These are phyloP conservation scores for Hymenochirus boettgeri DNA, from an alignment of 2,113 vertebrate species.

Conservation along the genomic window DNA sequence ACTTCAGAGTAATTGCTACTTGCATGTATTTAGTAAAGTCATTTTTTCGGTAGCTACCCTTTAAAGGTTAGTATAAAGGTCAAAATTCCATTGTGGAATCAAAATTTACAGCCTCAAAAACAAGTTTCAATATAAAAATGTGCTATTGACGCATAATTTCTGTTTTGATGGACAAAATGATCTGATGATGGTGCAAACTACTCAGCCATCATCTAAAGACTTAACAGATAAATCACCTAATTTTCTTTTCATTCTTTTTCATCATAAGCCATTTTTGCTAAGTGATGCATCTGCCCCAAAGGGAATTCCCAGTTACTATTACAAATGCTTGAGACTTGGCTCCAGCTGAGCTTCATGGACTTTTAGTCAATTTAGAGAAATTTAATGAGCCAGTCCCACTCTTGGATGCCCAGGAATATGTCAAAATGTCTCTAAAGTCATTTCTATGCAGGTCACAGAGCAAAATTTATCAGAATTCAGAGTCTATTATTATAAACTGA, in stretches of 20 bases:
- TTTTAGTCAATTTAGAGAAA: constrained; percentile 18
- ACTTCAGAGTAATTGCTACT: no score
- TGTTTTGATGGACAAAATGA: no score
- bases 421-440: constrained; percentile 28
- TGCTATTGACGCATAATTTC: no score
- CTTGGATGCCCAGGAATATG: background rate
- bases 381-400: constrained; percentile 24
- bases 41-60: no score
- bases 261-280: constrained; percentile 19
- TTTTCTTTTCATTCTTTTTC: constrained; percentile 7
- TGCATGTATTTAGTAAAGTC: no score
- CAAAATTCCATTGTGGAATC: no score
- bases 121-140: no score
- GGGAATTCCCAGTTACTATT: background rate
- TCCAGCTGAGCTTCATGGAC: constrained; percentile 12
- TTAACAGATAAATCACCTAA: background rate
- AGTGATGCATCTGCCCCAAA: constrained; percentile 18
- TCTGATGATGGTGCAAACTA: no score
- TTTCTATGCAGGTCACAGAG: constrained; percentile 19
- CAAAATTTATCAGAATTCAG: constrained; percentile 29
- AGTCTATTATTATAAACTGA: constrained; percentile 31
- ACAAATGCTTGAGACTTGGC: constrained; percentile 10
- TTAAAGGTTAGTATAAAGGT: no score
- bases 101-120: no score
- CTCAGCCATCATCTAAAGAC: no score